These are phyloP conservation scores for Meloidogyne hapla DNA, from an alignment of 1,140 invertebrate genomes.

Conservation along the genomic window DNA sequence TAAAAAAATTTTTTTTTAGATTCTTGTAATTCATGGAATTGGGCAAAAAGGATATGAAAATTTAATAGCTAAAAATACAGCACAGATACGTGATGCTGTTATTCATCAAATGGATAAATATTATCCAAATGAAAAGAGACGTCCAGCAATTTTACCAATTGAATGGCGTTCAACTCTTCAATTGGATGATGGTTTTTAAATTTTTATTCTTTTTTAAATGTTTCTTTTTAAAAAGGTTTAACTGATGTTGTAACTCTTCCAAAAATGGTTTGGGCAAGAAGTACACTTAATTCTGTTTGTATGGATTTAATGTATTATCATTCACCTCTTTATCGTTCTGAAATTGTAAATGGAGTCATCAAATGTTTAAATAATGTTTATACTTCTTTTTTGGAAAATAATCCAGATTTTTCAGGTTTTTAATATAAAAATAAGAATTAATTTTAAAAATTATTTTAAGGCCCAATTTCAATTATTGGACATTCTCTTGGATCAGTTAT, in stretches of 20 bases:
- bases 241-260: conserved; percentile 59
- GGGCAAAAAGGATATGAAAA: conserved; percentile 64
- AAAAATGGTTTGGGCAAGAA: conserved; percentile 52
- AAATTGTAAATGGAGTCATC: conserved; percentile 74
- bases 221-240: conserved; percentile 20
- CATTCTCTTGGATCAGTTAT: conserved; percentile 81
- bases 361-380: conserved; percentile 75
- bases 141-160: conserved; percentile 61
- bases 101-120: conserved; percentile 55
- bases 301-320: conserved; percentile 83
- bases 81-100: conserved; percentile 61
- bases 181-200: conserved; percentile 45
- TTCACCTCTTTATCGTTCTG: conserved; percentile 75
- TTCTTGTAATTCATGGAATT: conserved; percentile 40
- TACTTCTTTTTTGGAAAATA: conserved; percentile 73
- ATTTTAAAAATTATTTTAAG: conserved; percentile 67
- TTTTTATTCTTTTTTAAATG: not conserved
- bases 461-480: conserved; percentile 75
- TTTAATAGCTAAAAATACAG: conserved; percentile 62
- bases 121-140: conserved; percentile 56
- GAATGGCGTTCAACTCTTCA: conserved; percentile 58
- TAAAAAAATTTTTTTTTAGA: conserved; percentile 3
- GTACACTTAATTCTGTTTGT: conserved; percentile 67
- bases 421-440: not conserved
- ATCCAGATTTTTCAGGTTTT: conserved; percentile 67